Evolutionary conservation across 1,140 invertebrate genomes (phyloP).

Genomic region (Wiebesia pumilae): DNA sequence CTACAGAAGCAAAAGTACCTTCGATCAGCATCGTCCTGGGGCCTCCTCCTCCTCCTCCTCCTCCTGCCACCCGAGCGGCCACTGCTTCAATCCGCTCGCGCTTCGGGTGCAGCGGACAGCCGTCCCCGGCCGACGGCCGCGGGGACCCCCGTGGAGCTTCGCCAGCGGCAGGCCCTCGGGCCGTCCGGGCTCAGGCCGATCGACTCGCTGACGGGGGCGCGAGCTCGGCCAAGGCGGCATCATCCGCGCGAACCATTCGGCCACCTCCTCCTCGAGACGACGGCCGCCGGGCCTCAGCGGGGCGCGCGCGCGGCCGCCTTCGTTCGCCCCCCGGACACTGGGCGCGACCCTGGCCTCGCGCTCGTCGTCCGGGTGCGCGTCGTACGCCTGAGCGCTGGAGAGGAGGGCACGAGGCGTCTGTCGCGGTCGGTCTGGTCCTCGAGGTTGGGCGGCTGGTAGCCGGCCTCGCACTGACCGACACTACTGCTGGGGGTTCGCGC

Average conservation of each 20-base stretch:
- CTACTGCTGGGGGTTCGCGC: conserved; percentile 35
- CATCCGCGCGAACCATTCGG: background rate
- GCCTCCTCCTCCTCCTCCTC: conserved; percentile 11
- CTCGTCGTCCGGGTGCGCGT: conserved; percentile 50
- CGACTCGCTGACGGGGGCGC: background rate
- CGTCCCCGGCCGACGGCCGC: background rate
- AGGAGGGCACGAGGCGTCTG: too few relatives aligned
- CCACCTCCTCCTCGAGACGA: background rate
- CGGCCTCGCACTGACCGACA: conserved; percentile 71
- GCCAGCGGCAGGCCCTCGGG: background rate
- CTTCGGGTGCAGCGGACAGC: background rate
- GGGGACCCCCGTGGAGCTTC: background rate
- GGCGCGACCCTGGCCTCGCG: too few relatives aligned
- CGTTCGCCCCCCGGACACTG: background rate
- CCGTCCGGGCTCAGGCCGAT: background rate
- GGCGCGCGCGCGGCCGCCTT: conserved; percentile 40
- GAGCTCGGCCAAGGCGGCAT: conserved; percentile 1
- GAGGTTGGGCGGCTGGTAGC: conserved; percentile 72
- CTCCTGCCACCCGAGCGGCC: background rate
- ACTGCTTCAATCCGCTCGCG: background rate
- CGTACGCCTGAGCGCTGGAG: conserved; percentile 36
- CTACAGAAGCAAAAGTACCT: conserved; percentile 29
- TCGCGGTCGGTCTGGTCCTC: background rate
- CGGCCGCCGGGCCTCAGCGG: background rate
- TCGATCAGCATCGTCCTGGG: conserved; percentile 52